Percentiles rank a stretch among this genome's conserved stretches.
Evolutionary conservation across 2,113 vertebrate genomes (phyloP).

Genomic region (Actinemys pallida): DNA sequence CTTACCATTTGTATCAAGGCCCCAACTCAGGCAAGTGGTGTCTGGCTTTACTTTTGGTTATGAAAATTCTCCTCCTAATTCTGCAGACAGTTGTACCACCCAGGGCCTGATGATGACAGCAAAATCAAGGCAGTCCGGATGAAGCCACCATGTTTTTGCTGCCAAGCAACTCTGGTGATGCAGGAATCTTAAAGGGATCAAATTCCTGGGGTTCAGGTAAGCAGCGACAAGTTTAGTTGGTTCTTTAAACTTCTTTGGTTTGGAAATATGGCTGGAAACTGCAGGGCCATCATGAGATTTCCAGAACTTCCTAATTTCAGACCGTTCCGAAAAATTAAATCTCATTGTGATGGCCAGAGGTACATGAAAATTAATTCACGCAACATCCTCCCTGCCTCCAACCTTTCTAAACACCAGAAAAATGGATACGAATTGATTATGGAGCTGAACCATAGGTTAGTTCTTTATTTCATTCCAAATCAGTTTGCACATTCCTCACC

Average conservation of each 20-base stretch:
- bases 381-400: background rate
- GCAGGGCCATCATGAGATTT: background rate
- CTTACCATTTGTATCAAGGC: background rate
- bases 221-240: background rate
- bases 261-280: background rate
- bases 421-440: background rate
- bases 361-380: background rate
- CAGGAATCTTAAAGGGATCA: background rate
- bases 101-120: fast-evolving
- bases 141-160: background rate
- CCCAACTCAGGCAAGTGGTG: background rate
- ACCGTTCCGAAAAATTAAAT: background rate
- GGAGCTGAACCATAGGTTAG: background rate
- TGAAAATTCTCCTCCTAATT: background rate
- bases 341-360: background rate
- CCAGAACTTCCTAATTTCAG: background rate
- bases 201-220: background rate
- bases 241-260: background rate
- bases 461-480: background rate
- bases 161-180: background rate
- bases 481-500: background rate
- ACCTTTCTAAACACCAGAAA: background rate
- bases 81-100: background rate
- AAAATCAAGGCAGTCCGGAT: background rate
- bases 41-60: background rate